A percentile compares a stretch with the other conserved stretches of the same genome.
Evolutionary conservation across 2,797 vertebrate species (phyloP).

Genomic region (Aythya fuligula): DNA sequence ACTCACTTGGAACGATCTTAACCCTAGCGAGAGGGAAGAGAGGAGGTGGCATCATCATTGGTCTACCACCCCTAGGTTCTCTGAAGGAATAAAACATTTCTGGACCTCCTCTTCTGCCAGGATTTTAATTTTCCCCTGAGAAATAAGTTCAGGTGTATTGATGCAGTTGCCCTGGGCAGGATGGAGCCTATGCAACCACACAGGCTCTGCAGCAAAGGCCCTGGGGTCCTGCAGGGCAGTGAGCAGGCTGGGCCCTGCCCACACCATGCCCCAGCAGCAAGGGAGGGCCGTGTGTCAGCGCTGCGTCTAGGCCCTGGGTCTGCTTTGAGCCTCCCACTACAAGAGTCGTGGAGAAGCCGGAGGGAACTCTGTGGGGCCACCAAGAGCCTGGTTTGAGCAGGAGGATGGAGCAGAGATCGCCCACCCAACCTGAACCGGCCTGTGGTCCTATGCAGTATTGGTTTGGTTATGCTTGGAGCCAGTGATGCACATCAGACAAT

Average conservation of each 20-base stretch:
- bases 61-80: neutral
- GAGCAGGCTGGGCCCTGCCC: accelerated
- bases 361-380: neutral
- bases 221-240: neutral
- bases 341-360: neutral
- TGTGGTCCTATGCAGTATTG: neutral
- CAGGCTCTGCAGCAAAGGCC: neutral
- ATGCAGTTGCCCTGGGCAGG: neutral
- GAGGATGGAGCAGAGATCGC: neutral
- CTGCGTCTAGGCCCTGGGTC: neutral
- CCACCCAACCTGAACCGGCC: neutral
- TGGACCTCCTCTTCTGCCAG: neutral
- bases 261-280: neutral
- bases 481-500: neutral
- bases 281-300: neutral
- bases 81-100: neutral
- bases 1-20: neutral
- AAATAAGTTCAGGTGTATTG: neutral
- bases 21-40: neutral
- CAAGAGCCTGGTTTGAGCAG: neutral
- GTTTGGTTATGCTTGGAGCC: neutral
- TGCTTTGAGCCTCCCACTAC: neutral
- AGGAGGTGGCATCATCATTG: neutral
- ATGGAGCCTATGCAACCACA: neutral
- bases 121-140: neutral